These are phyloP conservation scores for Rostratula benghalensis DNA, from an alignment of 2,113 vertebrate genomes.

Conservation along the genomic window DNA sequence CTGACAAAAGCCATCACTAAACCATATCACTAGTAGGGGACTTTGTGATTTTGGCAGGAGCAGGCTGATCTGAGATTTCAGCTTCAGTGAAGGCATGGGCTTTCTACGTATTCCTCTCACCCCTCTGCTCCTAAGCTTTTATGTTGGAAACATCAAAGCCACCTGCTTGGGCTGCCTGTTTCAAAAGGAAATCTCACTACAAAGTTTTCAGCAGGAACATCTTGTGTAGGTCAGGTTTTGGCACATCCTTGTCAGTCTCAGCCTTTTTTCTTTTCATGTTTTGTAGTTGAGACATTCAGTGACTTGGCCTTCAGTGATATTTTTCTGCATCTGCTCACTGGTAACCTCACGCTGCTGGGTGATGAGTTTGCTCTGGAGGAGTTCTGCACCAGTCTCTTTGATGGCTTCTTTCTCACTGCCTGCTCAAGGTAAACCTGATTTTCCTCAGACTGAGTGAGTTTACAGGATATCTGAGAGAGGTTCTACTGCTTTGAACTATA, in stretches of 20 bases:
- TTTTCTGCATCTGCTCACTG: constrained; percentile 94
- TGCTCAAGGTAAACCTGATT: constrained; percentile 83
- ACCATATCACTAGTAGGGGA: too few relatives aligned
- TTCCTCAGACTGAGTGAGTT: background rate
- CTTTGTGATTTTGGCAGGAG: background rate
- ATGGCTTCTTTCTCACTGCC: constrained; percentile 90
- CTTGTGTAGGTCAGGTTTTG: background rate
- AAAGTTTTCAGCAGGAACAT: background rate
- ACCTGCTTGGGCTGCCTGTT: background rate
- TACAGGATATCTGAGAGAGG: background rate
- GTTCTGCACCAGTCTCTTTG: constrained; percentile 90
- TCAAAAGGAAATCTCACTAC: background rate
- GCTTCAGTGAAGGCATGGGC: background rate
- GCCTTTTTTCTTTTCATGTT: background rate
- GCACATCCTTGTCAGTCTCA: background rate
- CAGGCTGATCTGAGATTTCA: background rate
- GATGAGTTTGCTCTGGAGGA: constrained; percentile 93
- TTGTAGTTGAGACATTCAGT: constrained; percentile 88
- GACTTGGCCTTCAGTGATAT: constrained; percentile 94
- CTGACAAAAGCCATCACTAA: too few relatives aligned
- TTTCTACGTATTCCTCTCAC: background rate
- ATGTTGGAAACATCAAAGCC: background rate
- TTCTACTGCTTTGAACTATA: background rate
- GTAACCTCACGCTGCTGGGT: constrained; percentile 89
- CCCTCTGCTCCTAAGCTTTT: background rate